Percentiles rank a stretch among this genome's conserved stretches.
phyloP scores from a whole-genome alignment of 92 coral and sea anemone genomes.

The Pocillopora grandis region DNA sequence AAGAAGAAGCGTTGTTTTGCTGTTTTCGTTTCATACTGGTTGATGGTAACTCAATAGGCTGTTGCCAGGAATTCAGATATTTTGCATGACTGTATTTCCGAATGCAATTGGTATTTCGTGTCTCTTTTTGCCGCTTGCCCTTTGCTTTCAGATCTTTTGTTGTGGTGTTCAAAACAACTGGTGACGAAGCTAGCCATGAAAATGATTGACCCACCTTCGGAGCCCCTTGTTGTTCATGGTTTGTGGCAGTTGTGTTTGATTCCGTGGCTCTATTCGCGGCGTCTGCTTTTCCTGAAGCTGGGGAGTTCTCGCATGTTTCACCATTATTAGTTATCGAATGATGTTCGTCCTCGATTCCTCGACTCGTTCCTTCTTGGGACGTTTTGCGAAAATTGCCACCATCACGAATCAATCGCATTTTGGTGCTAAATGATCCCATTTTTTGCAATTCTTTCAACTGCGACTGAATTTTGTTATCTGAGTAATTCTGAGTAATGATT shows the following conservation, averaged over 20 bases:
- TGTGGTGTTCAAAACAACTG: conserved; percentile 12
- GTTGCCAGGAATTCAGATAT: conserved; percentile 6
- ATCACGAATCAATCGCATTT: not conserved
- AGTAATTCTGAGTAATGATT: not conserved
- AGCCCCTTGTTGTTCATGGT: not conserved
- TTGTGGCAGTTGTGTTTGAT: not conserved
- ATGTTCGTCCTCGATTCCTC: not conserved
- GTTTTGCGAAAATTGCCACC: not conserved
- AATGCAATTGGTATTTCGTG: not conserved
- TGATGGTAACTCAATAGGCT: not conserved
- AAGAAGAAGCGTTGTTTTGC: not conserved
- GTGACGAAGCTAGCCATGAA: conserved; percentile 11
- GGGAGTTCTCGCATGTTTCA: not conserved
- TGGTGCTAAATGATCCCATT: conserved; percentile 22
- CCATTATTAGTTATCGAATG: not conserved
- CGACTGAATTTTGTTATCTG: not conserved
- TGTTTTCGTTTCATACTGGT: not conserved
- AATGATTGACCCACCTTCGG: conserved; percentile 11
- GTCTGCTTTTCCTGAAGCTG: not conserved
- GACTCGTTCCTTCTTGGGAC: not conserved
- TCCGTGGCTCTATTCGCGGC: too few species aligned
- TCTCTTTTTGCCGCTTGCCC: not conserved
- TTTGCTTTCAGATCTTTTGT: conserved; percentile 17
- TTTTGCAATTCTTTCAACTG: not conserved
- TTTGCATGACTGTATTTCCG: conserved; percentile 4